Base-by-base conservation (phyloP, 2,888 invertebrate species). In the Heteropelma amictum region DNA sequence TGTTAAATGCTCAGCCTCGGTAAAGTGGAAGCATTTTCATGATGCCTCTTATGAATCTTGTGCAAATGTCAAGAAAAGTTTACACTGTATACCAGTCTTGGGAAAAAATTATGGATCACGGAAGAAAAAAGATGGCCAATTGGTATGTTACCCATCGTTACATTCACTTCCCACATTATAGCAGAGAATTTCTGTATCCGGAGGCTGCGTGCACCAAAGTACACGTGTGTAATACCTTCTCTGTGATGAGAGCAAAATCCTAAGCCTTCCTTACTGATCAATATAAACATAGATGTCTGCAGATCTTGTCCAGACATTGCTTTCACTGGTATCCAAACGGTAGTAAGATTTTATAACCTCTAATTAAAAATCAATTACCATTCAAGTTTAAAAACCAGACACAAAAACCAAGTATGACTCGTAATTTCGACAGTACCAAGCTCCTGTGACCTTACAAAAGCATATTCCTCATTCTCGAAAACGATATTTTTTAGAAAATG, bases 191-290 rank as follows among this genome's bases (percentile, higher is more conserved):
- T 10, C 12, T 12, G 10, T 7, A 17, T 8, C 28, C 14, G 8
- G 56, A n/a, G 17, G 4, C 23, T 38, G n/a, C 19, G 8, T 38
- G 8, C 35, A 12, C 10, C 10, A 21, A 23, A 38, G 21, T 33
- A 56, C n/a, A n/a, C 23, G 33, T 19, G 12, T 40, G 51, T 54
- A 67, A 65, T 72, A 67, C 54, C 49, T 53, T n/a, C 14, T 14
- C 17, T 38, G 61, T 45, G 45, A 72, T 67, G 54, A 61, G 45
- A 72, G 72, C 35, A 38, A 72, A 35, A 42, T 40, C 33, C 19
- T 8, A 14, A 35, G 10, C 40, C 3, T 23, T 40, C 19, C 4
- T n/a, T n/a, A n/a, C n/a, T n/a, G n/a, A n/a, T n/a, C n/a, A n/a
- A n/a, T n/a, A n/a, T n/a, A n/a, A n/a, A n/a, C n/a, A n/a, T n/a